These are phyloP conservation scores for Drosophila birchii DNA, from an alignment of 2,888 invertebrate species.

Conservation along the genomic window DNA sequence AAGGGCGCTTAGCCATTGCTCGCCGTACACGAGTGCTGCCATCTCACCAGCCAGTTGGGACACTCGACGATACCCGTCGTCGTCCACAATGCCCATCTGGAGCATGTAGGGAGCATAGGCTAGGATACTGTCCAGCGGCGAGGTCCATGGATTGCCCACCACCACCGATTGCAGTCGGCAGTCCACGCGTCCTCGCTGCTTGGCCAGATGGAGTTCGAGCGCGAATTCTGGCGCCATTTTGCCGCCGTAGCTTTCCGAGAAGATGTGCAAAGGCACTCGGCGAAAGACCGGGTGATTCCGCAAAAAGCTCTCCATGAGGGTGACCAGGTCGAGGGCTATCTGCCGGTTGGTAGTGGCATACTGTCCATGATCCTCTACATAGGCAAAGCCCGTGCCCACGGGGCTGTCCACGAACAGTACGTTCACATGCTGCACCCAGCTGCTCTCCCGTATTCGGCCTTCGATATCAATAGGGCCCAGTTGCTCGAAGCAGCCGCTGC, in stretches of 20 bases:
- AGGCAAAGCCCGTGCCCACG: slow-evolving; percentile 94
- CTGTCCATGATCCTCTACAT: slow-evolving; percentile 86
- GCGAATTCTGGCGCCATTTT: slow-evolving; percentile 96
- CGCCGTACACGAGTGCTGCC: slow-evolving; percentile 86
- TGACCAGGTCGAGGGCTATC: slow-evolving; percentile 91
- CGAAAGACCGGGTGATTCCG: slow-evolving; percentile 88
- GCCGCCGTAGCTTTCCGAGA: slow-evolving; percentile 95
- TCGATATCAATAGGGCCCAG: slow-evolving; percentile 90
- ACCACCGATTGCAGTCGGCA: slow-evolving; percentile 91
- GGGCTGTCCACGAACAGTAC: slow-evolving; percentile 95
- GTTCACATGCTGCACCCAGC: slow-evolving; percentile 92
- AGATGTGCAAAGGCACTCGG: slow-evolving; percentile 91
- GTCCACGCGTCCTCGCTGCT: slow-evolving; percentile 86
- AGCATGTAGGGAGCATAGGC: slow-evolving; percentile 93
- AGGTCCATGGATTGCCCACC: slow-evolving; percentile 96
- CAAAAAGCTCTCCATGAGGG: slow-evolving; percentile 89
- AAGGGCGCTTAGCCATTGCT: slow-evolving; percentile 87
- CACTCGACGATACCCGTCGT: slow-evolving; percentile 87
- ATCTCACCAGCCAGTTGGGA: slow-evolving; percentile 85
- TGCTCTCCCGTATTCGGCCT: slow-evolving; percentile 87
- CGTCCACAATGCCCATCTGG: slow-evolving; percentile 90
- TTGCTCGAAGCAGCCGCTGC: slow-evolving; percentile 93
- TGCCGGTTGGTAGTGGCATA: slow-evolving; percentile 87
- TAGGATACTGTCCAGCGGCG: slow-evolving; percentile 92
- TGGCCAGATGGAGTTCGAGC: slow-evolving; percentile 86